Conservation (phyloP, 1,140 invertebrate genomes). For the Atopsyche davidsoni region DNA sequence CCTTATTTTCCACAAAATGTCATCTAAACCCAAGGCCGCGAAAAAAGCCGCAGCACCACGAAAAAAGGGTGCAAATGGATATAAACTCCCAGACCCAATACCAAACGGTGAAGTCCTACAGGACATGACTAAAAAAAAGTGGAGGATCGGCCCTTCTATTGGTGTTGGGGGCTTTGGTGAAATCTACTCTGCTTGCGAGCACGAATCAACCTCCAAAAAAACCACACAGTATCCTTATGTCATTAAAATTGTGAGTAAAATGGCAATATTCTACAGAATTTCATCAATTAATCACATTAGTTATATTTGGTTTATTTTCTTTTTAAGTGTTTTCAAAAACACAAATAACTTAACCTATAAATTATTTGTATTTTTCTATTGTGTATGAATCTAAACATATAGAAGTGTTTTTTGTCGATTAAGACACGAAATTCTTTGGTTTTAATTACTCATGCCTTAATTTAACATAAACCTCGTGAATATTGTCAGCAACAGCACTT, state of each 20-base stretch:
- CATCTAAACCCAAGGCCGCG: slow-evolving; percentile 15
- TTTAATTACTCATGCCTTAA: too few relatives aligned
- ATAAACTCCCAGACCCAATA: slow-evolving; percentile 70
- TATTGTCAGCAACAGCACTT: too few relatives aligned
- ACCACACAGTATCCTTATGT: slow-evolving; percentile 57
- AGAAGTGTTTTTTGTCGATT: too few relatives aligned
- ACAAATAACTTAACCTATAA: too few relatives aligned
- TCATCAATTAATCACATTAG: background rate
- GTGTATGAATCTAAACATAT: too few relatives aligned
- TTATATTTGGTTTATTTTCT: too few relatives aligned
- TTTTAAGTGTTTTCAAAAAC: too few relatives aligned
- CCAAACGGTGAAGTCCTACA: slow-evolving; percentile 66
- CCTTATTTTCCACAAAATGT: too few relatives aligned
- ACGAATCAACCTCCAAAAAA: slow-evolving; percentile 45
- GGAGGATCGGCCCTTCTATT: slow-evolving; percentile 81
- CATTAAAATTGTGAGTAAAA: slow-evolving; percentile 69
- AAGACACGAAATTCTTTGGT: too few relatives aligned
- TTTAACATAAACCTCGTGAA: too few relatives aligned
- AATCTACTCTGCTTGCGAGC: slow-evolving; percentile 72
- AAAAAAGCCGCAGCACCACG: slow-evolving; percentile 43
- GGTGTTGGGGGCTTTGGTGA: slow-evolving; percentile 92
- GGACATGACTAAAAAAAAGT: slow-evolving; percentile 69
- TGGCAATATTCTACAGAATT: too few relatives aligned
- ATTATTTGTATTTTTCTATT: too few relatives aligned
- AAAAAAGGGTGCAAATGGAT: slow-evolving; percentile 58